Evolutionary conservation across 1,140 invertebrate genomes (phyloP), one percentile per base, ranked within the genome.

Genomic region (Penaeus vannamei): DNA sequence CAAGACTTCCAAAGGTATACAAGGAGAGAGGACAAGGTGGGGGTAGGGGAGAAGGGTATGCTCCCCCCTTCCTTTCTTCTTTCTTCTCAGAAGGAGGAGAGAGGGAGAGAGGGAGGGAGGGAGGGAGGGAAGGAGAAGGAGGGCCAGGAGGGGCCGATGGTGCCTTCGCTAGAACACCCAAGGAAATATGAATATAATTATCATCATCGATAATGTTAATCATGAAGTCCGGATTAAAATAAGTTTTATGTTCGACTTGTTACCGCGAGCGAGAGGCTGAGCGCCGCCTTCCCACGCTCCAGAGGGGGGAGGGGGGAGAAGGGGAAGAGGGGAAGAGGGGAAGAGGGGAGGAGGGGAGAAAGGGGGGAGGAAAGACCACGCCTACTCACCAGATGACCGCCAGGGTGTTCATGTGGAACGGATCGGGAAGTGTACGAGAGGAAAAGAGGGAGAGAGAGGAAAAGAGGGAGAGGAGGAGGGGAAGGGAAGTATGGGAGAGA

Each of bases 391-490:
- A 81, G 79, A 46, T 81, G 79, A 81, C 79, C 79, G 79, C 42
- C 79, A 81, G 23, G 42, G 79, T 81, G 79, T 53, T 81, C 53
- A 81, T 81, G 66, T 46, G 61, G 42, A 77, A 60, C 32, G 69
- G 62, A 84, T 32, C n/a, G 53, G 10, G 22, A 62, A 42, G 62
- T 61, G 62, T 53, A 36, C 82, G 61, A 66, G 60, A 53, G 59
- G 80, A 61, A 72, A 72, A 80, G 79, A 26, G 83, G 79, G 10
- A 86, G 42, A 22, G 53, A 79, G 83, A 84, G 85, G 60, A 77
- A 90, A 85, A 69, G 82, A 69, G 72, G 79, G 83, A 72, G 76
- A 64, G 72, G 86, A 79, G 69, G 32, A 32, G 85, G 76, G 22
- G n/a, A 66, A 42, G 22, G 60, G 29, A 42, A 62, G 60, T n/a